Base-by-base conservation (phyloP, 1,140 invertebrate species). In the Cydia strobilella region DNA sequence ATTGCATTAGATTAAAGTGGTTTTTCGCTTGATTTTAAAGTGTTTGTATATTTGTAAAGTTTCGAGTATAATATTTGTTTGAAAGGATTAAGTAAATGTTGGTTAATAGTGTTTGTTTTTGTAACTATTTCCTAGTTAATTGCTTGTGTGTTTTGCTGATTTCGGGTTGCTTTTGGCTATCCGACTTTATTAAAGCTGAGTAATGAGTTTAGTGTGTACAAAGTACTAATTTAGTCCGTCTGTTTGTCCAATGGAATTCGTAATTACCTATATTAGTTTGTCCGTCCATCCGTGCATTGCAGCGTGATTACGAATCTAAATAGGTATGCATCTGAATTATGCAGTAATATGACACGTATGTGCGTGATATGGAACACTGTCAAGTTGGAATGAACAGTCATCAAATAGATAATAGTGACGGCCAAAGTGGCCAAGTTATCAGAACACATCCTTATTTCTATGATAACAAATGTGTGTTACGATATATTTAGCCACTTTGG, bases 71-170 rank as follows among this genome's bases (percentile, higher is more conserved):
- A 82, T 84, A 81, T 81, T 80, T 81, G 81, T 79, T 79, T 80
- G 78, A 77, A 73, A 75, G 81, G 85, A 83, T 87, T 87, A 87
- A 76, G 80, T 63, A 77, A 82, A 83, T 78, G 81, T 78, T 80
- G 59, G 20, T 25, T 63, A 18, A 51, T 51, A 63, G 59, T 63
- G 59, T 63, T 63, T 63, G 23, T 63, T 63, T 62, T 63, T 63
- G 25, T 23, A 27, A 63, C 59, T 27, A 63, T 63, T 63, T 13
- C 15, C 59, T 63, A 25, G 59, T 63, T 63, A 63, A 63, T 63
- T 25, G 59, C 18, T 63, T 2, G n/a, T 54, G n/a, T 20, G 25
- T 66, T 66, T 31, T 66, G 63, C 63, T 66, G 63, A 31, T 31
- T 66, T 35, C 13, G 10, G 62, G 63, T 31, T 18, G 63, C 23